phyloP scores from a whole-genome alignment of 2,797 vertebrate genomes.

The Synanceia verrucosa region DNA sequence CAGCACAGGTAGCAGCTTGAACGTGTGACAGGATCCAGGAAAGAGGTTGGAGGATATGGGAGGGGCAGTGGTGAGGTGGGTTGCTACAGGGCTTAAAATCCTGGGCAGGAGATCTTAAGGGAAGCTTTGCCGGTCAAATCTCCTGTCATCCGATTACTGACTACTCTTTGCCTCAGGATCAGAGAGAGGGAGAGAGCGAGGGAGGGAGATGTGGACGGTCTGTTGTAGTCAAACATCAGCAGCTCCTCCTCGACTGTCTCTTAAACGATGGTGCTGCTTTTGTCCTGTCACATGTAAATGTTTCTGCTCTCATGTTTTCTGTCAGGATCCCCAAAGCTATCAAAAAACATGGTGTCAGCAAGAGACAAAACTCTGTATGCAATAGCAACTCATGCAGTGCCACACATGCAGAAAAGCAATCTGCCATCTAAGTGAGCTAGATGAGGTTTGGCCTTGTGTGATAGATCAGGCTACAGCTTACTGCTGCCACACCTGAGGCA shows the following conservation, averaged over 20 bases:
- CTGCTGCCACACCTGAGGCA: conserved; percentile 26
- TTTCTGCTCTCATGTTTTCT: neutral
- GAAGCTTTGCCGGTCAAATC: conserved; percentile 77
- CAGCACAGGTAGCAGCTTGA: neutral
- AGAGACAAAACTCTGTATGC: neutral
- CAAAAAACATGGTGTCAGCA: neutral
- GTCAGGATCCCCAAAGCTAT: neutral
- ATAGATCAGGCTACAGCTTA: conserved; percentile 40
- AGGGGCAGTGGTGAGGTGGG: neutral
- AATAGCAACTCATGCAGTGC: neutral
- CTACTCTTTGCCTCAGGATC: conserved; percentile 75
- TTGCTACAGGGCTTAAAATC: conserved; percentile 58
- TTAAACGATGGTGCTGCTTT: neutral
- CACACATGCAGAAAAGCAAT: neutral
- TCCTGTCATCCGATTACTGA: conserved; percentile 82
- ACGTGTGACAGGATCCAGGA: neutral
- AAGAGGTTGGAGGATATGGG: neutral
- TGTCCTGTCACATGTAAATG: neutral
- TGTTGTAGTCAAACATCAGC: conserved; percentile 11
- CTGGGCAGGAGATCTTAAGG: conserved; percentile 65
- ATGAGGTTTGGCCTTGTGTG: conserved; percentile 8
- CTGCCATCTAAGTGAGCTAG: neutral
- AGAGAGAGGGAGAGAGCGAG: conserved; percentile 58
- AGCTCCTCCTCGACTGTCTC: neutral
- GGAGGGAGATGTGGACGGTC: conserved; percentile 1